Evolutionary conservation across 2,113 vertebrate genomes (phyloP).

Genomic region (Bos javanicus): DNA sequence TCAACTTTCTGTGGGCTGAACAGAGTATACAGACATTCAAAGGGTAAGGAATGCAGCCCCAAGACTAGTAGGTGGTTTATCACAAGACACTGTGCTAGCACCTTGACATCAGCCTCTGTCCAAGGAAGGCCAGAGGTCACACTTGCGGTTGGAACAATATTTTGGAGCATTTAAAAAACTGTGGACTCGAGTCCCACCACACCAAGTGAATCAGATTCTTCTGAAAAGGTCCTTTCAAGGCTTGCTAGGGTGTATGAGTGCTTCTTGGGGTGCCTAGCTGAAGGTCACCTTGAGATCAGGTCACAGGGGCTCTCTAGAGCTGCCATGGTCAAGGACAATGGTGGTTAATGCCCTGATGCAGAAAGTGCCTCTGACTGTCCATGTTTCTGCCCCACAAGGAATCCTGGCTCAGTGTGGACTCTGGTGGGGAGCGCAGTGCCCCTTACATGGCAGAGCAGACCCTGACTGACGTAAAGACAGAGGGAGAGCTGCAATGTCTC

Average conservation of each 20-base stretch:
- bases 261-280: neutral
- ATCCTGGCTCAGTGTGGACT: rapidly evolving
- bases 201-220: neutral
- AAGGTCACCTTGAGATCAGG: neutral
- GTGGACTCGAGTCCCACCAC: neutral
- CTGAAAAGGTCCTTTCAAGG: neutral
- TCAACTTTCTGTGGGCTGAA: neutral
- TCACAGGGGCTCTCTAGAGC: neutral
- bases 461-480: rapidly evolving
- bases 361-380: rapidly evolving
- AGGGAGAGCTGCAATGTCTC: neutral
- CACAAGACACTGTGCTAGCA: rapidly evolving
- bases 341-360: rapidly evolving
- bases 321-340: neutral
- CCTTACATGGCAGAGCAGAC: rapidly evolving
- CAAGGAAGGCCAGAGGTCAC: neutral
- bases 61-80: rapidly evolving
- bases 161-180: neutral
- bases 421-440: rapidly evolving
- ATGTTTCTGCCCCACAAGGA: rapidly evolving
- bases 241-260: neutral
- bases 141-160: rapidly evolving
- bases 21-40: no score
- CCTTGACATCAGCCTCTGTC: neutral
- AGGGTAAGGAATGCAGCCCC: no score